Percentiles rank a stretch among this genome's conserved stretches.
Conservation (phyloP, 2,113 vertebrate genomes). For the Sylvicapra grimmia region DNA sequence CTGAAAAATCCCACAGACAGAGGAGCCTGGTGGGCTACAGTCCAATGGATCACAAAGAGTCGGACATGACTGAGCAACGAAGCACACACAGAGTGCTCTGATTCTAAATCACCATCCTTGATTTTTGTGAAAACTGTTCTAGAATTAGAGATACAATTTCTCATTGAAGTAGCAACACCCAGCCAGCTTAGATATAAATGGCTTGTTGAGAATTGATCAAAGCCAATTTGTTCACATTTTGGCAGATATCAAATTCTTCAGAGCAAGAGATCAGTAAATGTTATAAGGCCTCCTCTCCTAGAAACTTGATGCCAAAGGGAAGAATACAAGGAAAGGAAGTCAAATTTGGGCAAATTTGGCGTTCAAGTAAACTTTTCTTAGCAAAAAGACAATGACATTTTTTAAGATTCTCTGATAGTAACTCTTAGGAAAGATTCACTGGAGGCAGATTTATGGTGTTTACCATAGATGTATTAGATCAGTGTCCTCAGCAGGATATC, state of each 20-base stretch:
- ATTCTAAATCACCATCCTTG: not conserved
- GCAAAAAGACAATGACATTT: not conserved
- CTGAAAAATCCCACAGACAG: not conserved
- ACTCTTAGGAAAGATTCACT: not conserved
- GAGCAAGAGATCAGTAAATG: not conserved
- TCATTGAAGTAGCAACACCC: not conserved
- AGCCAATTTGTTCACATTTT: not conserved
- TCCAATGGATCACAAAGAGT: not conserved
- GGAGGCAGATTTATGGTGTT: not conserved
- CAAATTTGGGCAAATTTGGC: not conserved
- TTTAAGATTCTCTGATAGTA: not conserved
- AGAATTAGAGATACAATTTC: not conserved
- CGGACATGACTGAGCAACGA: not conserved
- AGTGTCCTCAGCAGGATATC: not conserved
- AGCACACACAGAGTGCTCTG: not conserved
- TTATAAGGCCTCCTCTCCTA: not conserved
- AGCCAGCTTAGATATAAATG: not conserved
- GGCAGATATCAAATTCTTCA: not conserved
- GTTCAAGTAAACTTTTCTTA: not conserved
- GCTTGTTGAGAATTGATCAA: not conserved
- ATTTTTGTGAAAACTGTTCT: constrained; percentile 8
- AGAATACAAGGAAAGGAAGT: not conserved
- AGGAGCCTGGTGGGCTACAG: not conserved
- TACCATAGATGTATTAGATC: not conserved
- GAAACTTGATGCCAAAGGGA: not conserved